These are phyloP conservation scores for Andricus quercusramuli DNA, from an alignment of 2,888 invertebrate genomes.

Conservation along the genomic window DNA sequence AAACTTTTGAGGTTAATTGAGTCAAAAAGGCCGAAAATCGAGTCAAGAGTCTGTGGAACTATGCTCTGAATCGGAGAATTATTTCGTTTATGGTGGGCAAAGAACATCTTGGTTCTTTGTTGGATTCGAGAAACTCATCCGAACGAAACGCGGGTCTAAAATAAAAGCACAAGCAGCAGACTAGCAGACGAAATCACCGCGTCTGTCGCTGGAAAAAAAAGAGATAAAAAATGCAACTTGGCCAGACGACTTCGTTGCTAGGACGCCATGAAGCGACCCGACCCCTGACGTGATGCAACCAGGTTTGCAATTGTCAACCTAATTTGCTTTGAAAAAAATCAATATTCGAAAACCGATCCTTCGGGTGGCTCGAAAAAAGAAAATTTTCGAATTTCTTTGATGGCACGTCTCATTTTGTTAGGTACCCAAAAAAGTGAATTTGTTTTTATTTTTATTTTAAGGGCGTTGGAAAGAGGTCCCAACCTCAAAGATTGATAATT, in stretches of 20 bases:
- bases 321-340: constrained; percentile 17
- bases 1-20: constrained; percentile 26
- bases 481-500: too few species aligned
- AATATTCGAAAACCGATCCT: constrained; percentile 6
- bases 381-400: too few species aligned
- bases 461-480: too few species aligned
- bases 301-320: constrained; percentile 6
- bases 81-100: background rate
- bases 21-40: background rate
- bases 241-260: constrained; percentile 6
- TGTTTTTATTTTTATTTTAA: too few species aligned
- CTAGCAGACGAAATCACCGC: background rate
- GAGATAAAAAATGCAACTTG: background rate
- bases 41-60: background rate
- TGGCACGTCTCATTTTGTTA: too few species aligned
- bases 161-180: constrained; percentile 12
- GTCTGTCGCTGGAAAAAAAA: constrained; percentile 2
- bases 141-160: background rate
- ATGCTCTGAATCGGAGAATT: background rate
- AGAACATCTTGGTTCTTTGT: constrained; percentile 25
- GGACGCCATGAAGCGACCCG: background rate
- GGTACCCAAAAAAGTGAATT: too few species aligned
- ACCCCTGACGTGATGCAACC: constrained; percentile 8
- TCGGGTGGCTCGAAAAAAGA: too few species aligned
- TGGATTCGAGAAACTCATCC: constrained; percentile 10